phyloP scores from a whole-genome alignment of 2,888 invertebrate species.

The Rhingia rostrata region DNA sequence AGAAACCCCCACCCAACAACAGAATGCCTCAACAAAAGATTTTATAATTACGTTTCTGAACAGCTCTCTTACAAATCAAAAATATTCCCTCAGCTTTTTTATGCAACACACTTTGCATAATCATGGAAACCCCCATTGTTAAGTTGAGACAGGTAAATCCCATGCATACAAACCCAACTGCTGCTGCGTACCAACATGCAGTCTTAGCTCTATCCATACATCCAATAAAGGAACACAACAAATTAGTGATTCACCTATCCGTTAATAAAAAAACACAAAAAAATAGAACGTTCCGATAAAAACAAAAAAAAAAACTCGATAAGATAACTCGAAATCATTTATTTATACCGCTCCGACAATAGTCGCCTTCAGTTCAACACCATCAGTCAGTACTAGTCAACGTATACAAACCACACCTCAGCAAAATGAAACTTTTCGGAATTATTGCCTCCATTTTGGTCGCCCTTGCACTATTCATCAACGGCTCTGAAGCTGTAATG shows the following conservation, averaged over 20 bases:
- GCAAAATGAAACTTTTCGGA: conserved; percentile 66
- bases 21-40: too few relatives aligned
- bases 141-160: conserved; percentile 9
- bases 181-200: neutral
- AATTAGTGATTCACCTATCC: neutral
- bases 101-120: neutral
- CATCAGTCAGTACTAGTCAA: neutral
- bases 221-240: neutral
- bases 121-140: neutral
- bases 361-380: neutral
- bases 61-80: neutral
- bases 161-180: neutral
- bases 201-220: neutral
- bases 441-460: conserved; percentile 69
- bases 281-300: neutral
- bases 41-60: too few relatives aligned
- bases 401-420: neutral
- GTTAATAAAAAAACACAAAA: neutral
- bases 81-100: neutral
- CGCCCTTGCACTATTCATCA: conserved; percentile 71
- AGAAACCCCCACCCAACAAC: too few relatives aligned
- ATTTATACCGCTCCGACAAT: neutral
- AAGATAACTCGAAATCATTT: conserved; percentile 1
- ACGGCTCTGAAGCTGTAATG: conserved; percentile 31
- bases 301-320: neutral